Base-by-base conservation (phyloP, 2,797 vertebrate species). In the Sebastes vulpes region DNA sequence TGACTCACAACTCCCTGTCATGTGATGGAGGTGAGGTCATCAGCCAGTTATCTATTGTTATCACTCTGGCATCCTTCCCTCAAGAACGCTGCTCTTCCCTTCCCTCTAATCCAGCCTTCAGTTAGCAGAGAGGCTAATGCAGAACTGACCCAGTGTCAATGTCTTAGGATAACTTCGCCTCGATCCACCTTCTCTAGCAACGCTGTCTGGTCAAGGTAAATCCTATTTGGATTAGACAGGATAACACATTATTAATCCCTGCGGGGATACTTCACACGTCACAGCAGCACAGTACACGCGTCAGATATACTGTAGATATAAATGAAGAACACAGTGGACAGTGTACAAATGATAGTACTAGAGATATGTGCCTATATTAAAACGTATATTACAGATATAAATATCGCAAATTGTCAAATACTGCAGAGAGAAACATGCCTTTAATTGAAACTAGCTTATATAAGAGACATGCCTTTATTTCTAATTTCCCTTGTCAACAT, bases 161-260 rank as follows among this genome's bases (percentile, higher is more conserved):
- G 52, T 63, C 26, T 75, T 2, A 46, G 73, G 58, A 59, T 76
- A 21, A 38, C 32, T 48, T 72, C 9, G 2, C 25, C 52, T 65
- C 5, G 8, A 9, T 52, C 26, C 63, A 70, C 46, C 48, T 2
- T 50, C 48, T 53, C 10, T n/a, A 61, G 75, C 56, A 38, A 20
- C 31, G 32, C 61, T 56, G 84, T 92, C 85, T 83, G 75, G 68
- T 66, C 60, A 26, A 38, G 9, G 26, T 50, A 75, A 87, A 93
- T 88, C 90, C 69, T 20, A 26, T 83, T 69, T 65, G 77, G 60
- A 81, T 88, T 53, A 85, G 10, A 68, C 1, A 20, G 66, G 72
- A 63, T 25, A 59, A 59, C 38, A 5, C 25, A 0, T 26, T 16
- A 26, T 56, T 68, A 23, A 42, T 66, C 57, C 73, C 57, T 7